Conservation (phyloP, 2,797 vertebrate species). For the Pangasius mekongensis region DNA sequence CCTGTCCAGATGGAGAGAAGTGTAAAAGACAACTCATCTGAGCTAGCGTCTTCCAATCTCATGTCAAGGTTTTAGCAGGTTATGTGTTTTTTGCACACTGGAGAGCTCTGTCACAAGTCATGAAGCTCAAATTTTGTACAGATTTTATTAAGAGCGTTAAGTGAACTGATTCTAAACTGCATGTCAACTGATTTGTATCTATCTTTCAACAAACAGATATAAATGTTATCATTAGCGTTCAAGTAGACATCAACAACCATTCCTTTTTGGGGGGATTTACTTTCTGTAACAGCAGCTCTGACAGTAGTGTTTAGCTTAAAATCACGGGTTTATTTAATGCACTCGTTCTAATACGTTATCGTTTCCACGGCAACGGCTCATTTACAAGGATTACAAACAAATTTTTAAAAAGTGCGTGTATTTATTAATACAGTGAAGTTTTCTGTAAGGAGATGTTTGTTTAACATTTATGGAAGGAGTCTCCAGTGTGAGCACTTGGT, state of each 20-base stretch:
- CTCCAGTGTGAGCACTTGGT: not conserved
- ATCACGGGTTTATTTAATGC: not conserved
- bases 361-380: not conserved
- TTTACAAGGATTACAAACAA: not conserved
- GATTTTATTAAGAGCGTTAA: not conserved
- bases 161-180: not conserved
- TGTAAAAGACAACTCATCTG: constrained; percentile 71
- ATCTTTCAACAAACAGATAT: not conserved
- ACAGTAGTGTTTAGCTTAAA: not conserved
- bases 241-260: not conserved
- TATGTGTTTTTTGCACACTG: not conserved
- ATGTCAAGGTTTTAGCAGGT: not conserved
- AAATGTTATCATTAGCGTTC: not conserved
- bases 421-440: not conserved
- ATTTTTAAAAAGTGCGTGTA: not conserved
- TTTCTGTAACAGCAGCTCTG: not conserved
- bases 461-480: not conserved
- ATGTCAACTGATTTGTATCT: not conserved
- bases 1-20: constrained; percentile 67
- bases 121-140: not conserved
- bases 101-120: not conserved
- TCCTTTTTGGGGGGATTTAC: not conserved
- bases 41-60: constrained; percentile 49
- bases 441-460: not conserved
- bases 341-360: not conserved